Evolutionary conservation across 2,888 invertebrate genomes (phyloP).

Genomic region (Campopleginae sp.): DNA sequence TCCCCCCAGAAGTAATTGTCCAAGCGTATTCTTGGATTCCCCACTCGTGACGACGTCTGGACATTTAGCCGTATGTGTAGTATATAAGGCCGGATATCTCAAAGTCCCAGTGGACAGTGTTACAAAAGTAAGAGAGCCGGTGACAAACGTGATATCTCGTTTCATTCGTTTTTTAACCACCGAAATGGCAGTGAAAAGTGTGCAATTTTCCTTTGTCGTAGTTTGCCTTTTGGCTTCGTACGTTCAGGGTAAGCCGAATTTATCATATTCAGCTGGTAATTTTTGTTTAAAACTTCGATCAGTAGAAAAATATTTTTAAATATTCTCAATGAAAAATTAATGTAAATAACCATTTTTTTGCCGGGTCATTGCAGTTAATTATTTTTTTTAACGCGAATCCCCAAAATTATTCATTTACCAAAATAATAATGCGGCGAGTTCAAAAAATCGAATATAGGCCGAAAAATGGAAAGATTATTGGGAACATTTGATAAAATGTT

Average conservation of each 20-base stretch:
- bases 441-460: not conserved
- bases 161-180: conserved; percentile 16
- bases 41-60: conserved; percentile 69
- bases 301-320: not conserved
- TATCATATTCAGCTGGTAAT: not conserved
- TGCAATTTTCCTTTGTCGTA: conserved; percentile 55
- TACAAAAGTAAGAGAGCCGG: conserved; percentile 43
- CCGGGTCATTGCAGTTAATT: not conserved
- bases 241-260: conserved; percentile 62
- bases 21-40: conserved; percentile 68
- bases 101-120: conserved; percentile 62
- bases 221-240: conserved; percentile 62
- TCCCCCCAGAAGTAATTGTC: conserved; percentile 57
- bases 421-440: not conserved
- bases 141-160: conserved; percentile 39
- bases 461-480: not conserved
- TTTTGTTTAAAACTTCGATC: not conserved
- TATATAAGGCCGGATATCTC: conserved; percentile 71
- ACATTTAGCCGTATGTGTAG: conserved; percentile 68
- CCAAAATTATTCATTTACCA: not conserved
- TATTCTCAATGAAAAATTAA: not conserved
- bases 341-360: not conserved
- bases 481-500: not conserved
- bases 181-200: conserved; percentile 67
- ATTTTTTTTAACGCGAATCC: not conserved